Evolutionary conservation across 2,113 vertebrate species (phyloP).

Genomic region (Cheirogaleus medius): DNA sequence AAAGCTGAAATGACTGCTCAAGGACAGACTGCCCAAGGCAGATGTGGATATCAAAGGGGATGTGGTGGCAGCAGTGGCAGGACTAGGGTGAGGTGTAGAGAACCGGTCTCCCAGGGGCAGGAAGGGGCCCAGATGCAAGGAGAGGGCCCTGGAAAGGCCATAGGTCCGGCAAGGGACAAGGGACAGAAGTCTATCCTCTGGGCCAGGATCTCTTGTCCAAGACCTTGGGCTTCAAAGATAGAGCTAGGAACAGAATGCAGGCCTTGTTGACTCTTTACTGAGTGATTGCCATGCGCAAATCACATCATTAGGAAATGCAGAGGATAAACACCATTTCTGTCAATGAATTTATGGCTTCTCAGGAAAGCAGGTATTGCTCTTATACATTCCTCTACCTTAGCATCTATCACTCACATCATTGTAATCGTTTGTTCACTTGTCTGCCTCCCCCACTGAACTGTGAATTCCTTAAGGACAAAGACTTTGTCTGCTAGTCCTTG

Average conservation of each 20-base stretch:
- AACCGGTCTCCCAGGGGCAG: not conserved
- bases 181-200: not conserved
- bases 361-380: not conserved
- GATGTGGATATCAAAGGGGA: conserved; percentile 96
- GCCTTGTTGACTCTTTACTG: not conserved
- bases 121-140: not conserved
- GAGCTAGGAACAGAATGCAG: not conserved
- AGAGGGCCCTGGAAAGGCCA: no score
- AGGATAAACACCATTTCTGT: conserved; percentile 13
- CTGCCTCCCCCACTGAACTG: not conserved
- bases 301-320: not conserved
- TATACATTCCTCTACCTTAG: not conserved
- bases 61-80: conserved; percentile 72
- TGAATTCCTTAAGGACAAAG: conserved; percentile 28
- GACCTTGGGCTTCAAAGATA: not conserved
- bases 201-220: not conserved
- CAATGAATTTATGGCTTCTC: not conserved
- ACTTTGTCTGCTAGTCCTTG: not conserved
- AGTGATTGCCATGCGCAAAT: not conserved
- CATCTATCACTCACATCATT: not conserved
- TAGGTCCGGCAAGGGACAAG: not conserved
- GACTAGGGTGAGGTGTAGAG: conserved; percentile 78
- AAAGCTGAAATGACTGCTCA: not conserved
- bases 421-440: not conserved
- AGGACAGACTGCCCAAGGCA: not conserved